phyloP scores from a whole-genome alignment of 2,113 vertebrate species.

The Amia ocellicauda region DNA sequence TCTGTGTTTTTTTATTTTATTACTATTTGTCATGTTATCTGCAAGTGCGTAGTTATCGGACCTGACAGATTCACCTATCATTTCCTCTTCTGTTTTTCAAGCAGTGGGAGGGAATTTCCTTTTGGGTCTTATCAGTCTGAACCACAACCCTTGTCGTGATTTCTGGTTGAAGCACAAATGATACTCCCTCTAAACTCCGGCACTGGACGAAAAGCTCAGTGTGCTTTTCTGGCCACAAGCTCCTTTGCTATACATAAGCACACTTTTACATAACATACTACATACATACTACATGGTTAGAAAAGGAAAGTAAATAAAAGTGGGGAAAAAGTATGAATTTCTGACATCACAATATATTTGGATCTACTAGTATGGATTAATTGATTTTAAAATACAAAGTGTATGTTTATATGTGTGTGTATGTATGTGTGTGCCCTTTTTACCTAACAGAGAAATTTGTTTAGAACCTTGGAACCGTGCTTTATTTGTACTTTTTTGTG shows the following conservation, averaged over 20 bases:
- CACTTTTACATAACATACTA: slow-evolving; percentile 15
- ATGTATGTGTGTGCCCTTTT: slow-evolving; percentile 9
- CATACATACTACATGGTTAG: slow-evolving; percentile 37
- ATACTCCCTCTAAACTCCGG: slow-evolving; percentile 36
- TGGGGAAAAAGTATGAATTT: slow-evolving; percentile 37
- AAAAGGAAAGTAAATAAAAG: slow-evolving; percentile 51
- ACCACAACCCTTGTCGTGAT: slow-evolving; percentile 54
- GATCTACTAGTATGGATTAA: too few relatives aligned
- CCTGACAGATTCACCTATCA: slow-evolving; percentile 41
- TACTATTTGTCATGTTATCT: slow-evolving; percentile 23
- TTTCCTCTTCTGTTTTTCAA: slow-evolving; percentile 60
- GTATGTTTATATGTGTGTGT: slow-evolving; percentile 13
- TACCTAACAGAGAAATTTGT: too few relatives aligned
- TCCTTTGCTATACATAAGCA: background rate
- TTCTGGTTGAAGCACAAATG: slow-evolving; percentile 53
- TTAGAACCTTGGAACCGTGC: too few relatives aligned
- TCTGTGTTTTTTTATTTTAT: too few relatives aligned
- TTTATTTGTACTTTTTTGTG: slow-evolving; percentile 4
- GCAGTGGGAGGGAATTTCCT: slow-evolving; percentile 71
- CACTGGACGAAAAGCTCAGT: background rate
- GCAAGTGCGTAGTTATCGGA: slow-evolving; percentile 40
- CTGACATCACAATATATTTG: too few relatives aligned
- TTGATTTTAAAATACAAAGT: background rate
- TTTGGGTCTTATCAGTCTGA: slow-evolving; percentile 62
- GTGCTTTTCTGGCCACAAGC: too few relatives aligned